Conservation (phyloP, 2,888 invertebrate species). For the Plagodis pulveraria region DNA sequence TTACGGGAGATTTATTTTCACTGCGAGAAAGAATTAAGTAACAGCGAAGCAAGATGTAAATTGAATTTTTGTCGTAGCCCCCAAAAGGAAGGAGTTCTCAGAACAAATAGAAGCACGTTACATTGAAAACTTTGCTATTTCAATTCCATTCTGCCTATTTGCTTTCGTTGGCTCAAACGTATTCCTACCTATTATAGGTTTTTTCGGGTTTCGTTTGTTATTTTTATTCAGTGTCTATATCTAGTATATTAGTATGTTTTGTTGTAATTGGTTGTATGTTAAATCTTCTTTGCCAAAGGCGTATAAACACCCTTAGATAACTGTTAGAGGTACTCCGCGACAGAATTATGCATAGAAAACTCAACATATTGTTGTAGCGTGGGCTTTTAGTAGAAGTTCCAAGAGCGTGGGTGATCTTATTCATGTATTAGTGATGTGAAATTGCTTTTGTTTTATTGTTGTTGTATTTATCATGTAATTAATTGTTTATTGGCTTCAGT, state of each 20-base stretch:
- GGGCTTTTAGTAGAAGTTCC: no score
- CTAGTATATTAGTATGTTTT: not conserved
- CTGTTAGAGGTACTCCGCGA: no score
- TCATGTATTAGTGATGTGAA: no score
- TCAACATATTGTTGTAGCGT: no score
- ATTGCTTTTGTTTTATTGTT: no score
- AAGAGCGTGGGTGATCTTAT: no score
- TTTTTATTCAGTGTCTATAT: not conserved
- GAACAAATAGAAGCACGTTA: conserved; percentile 55
- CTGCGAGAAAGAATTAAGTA: conserved; percentile 78
- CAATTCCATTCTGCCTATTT: conserved; percentile 46
- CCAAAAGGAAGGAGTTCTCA: conserved; percentile 57
- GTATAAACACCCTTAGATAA: no score
- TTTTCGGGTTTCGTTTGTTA: conserved; percentile 14
- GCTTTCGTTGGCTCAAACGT: conserved; percentile 30
- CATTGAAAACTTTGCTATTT: conserved; percentile 57
- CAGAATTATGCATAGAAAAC: no score
- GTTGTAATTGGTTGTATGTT: not conserved
- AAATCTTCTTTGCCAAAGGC: not conserved
- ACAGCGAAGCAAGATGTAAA: conserved; percentile 76
- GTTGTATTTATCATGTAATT: no score
- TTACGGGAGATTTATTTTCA: conserved; percentile 82
- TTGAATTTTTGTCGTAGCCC: conserved; percentile 75
- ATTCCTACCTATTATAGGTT: conserved; percentile 9
- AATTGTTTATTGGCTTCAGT: no score